Conservation (phyloP, 2,888 invertebrate genomes). For the Catocala fraxini region DNA sequence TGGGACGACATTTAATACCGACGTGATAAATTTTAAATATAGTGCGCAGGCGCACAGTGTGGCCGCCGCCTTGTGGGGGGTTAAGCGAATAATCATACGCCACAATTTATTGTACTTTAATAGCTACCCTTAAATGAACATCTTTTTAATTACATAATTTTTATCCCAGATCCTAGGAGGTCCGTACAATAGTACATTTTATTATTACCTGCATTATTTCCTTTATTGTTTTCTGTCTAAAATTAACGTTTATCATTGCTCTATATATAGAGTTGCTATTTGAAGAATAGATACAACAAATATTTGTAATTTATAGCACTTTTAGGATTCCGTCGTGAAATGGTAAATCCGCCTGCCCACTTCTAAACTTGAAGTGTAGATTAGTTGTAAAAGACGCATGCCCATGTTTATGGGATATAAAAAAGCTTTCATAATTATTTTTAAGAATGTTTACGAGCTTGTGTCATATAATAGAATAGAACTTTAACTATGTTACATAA, state of each 20-base stretch:
- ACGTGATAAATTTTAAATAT: constrained; percentile 73
- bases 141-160: constrained; percentile 81
- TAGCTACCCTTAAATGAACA: constrained; percentile 79
- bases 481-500: too few species aligned
- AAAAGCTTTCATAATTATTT: too few species aligned
- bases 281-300: too few species aligned
- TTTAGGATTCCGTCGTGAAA: too few species aligned
- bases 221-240: constrained; percentile 16
- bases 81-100: constrained; percentile 66
- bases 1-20: constrained; percentile 76
- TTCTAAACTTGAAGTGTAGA: too few species aligned
- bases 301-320: too few species aligned
- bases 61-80: constrained; percentile 73
- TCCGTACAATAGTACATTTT: constrained; percentile 47
- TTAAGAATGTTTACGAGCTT: too few species aligned
- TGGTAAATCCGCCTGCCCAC: too few species aligned
- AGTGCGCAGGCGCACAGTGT: constrained; percentile 52
- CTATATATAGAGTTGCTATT: too few species aligned
- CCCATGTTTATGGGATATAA: too few species aligned
- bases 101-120: constrained; percentile 75
- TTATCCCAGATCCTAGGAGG: constrained; percentile 73
- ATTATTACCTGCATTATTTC: constrained; percentile 10
- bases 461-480: too few species aligned
- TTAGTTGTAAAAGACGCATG: too few species aligned
- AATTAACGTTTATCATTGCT: constrained; percentile 2